Percentiles rank a stretch among this genome's conserved stretches.
Evolutionary conservation across 2,797 vertebrate genomes (phyloP).

Genomic region (Octomys mimax): DNA sequence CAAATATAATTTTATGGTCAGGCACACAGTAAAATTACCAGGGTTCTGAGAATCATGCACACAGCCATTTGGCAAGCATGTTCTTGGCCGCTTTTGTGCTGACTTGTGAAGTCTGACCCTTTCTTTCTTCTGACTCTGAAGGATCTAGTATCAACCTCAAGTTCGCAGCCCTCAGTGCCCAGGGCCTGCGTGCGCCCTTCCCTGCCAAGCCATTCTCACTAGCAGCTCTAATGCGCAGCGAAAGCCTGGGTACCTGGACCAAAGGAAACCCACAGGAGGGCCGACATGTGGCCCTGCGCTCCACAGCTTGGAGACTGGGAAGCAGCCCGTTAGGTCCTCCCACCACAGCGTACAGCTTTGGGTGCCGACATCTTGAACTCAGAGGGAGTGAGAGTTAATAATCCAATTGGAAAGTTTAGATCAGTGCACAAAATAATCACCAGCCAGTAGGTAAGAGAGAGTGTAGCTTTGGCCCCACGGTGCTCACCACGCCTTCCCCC

Average conservation of each 20-base stretch:
- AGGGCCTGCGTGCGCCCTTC: background rate
- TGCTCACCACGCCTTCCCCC: background rate
- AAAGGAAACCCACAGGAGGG: background rate
- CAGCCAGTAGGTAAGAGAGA: background rate
- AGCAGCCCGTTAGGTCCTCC: background rate
- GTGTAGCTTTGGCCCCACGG: background rate
- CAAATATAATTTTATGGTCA: constrained; percentile 65
- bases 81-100: constrained; percentile 75
- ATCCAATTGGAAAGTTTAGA: background rate
- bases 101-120: constrained; percentile 60
- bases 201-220: background rate
- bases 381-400: background rate
- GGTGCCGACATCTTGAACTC: background rate
- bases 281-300: background rate
- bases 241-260: background rate
- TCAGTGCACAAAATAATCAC: constrained; percentile 13
- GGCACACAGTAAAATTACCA: constrained; percentile 49
- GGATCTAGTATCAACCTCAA: constrained; percentile 75
- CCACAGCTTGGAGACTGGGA: background rate
- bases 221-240: background rate
- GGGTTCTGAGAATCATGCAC: constrained; percentile 60
- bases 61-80: constrained; percentile 48
- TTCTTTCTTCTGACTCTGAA: background rate
- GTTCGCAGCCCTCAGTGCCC: constrained; percentile 45
- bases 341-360: background rate